Percentiles rank a stretch among this genome's conserved stretches.
Conservation (phyloP, 2,888 invertebrate species). For the Germaria angustata region DNA sequence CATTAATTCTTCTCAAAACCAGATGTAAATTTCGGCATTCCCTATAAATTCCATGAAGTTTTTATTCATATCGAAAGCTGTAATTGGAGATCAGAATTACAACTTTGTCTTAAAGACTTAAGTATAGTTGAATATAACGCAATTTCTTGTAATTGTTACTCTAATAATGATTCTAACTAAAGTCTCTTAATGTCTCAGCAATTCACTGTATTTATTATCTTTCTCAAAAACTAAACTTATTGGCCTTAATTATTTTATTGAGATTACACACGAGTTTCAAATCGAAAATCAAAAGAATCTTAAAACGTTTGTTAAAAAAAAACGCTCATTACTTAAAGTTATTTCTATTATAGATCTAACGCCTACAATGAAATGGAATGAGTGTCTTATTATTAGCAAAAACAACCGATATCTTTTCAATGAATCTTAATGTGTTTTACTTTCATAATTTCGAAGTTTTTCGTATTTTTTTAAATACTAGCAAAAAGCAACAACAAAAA, state of each 20-base stretch:
- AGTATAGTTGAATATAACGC: too few species aligned
- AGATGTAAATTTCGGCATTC: too few species aligned
- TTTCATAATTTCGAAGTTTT: conserved; percentile 37
- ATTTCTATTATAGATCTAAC: conserved; percentile 12
- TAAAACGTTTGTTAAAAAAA: neutral
- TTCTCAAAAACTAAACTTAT: neutral
- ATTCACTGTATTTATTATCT: neutral
- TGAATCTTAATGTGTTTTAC: conserved; percentile 60
- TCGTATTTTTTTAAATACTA: neutral
- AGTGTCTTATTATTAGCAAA: conserved; percentile 43
- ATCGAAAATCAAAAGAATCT: neutral
- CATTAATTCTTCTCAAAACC: too few species aligned
- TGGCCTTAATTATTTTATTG: neutral
- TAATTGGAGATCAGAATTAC: too few species aligned
- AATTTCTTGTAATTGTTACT: too few species aligned
- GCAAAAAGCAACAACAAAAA: neutral
- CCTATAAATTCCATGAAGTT: too few species aligned
- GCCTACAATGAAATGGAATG: conserved; percentile 47
- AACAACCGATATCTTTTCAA: conserved; percentile 42
- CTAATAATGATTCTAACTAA: too few species aligned
- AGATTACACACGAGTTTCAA: neutral
- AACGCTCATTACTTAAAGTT: neutral
- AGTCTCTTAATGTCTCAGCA: neutral
- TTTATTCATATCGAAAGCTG: too few species aligned
- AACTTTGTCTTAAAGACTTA: too few species aligned